phyloP scores from a whole-genome alignment of 2,113 vertebrate species.

The Psilopsiagon aymara region DNA sequence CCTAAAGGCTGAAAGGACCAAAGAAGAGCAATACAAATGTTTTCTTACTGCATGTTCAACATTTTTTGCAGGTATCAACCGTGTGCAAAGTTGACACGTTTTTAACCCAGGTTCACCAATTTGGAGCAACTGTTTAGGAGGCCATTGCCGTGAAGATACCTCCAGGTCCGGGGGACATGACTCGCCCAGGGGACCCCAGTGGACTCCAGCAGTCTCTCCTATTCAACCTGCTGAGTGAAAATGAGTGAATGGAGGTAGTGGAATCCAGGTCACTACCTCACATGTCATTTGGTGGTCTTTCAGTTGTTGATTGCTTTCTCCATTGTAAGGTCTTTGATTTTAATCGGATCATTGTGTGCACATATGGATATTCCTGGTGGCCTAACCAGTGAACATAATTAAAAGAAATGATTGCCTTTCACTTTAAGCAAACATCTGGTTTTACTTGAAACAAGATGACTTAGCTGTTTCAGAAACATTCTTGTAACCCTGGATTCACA shows the following conservation, averaged over 20 bases:
- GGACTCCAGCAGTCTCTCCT: not conserved
- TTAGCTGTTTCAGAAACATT: conserved; percentile 85
- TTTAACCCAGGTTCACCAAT: not conserved
- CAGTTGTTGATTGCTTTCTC: conserved; percentile 79
- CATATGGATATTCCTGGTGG: conserved; percentile 85
- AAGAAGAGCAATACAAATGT: not conserved
- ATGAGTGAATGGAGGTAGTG: conserved; percentile 7
- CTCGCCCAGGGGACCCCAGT: not conserved
- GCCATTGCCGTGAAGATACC: not conserved
- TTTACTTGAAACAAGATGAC: conserved; percentile 87
- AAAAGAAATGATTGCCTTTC: conserved; percentile 86
- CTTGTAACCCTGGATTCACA: conserved; percentile 83
- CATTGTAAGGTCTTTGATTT: conserved; percentile 81
- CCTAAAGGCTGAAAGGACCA: not conserved
- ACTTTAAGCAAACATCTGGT: conserved; percentile 87
- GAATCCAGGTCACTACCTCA: conserved; percentile 42
- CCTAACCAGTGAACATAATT: conserved; percentile 84
- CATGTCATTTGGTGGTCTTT: conserved; percentile 75
- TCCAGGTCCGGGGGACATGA: not conserved
- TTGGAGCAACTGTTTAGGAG: not conserved
- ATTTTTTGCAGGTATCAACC: not conserved
- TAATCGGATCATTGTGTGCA: conserved; percentile 81
- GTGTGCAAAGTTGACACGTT: not conserved
- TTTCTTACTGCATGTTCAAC: not conserved
- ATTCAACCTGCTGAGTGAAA: conserved; percentile 42